Conservation (phyloP, 1,140 invertebrate species). For the Whitmania pigra region DNA sequence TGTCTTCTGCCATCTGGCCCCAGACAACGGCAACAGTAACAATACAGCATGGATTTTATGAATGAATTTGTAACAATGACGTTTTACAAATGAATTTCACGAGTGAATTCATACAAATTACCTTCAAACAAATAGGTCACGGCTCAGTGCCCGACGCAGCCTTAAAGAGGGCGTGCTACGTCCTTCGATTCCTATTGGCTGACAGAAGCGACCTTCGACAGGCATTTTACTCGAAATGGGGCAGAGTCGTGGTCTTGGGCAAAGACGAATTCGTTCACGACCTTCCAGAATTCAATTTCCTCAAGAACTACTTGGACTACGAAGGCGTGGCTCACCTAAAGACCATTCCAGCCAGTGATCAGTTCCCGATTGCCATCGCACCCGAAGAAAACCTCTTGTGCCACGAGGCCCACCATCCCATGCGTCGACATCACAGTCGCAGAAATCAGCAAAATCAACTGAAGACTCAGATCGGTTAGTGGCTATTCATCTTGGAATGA, state of each 20-base stretch:
- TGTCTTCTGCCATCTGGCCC: not conserved
- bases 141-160: conserved; percentile 28
- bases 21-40: not conserved
- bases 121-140: conserved; percentile 17
- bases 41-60: not conserved
- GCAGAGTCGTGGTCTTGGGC: conserved; percentile 30
- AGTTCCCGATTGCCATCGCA: conserved; percentile 29
- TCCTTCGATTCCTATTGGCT: conserved; percentile 32
- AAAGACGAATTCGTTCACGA: conserved; percentile 23
- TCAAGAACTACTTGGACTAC: conserved; percentile 25
- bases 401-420: conserved; percentile 21
- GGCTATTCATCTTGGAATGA: no score
- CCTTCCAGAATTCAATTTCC: conserved; percentile 30
- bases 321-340: conserved; percentile 21
- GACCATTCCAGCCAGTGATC: conserved; percentile 25
- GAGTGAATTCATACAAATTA: not conserved
- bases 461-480: not conserved
- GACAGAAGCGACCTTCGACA: conserved; percentile 28
- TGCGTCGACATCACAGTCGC: not conserved
- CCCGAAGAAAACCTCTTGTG: conserved; percentile 32
- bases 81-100: not conserved
- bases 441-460: not conserved
- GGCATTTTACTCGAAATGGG: conserved; percentile 29
- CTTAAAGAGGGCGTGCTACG: conserved; percentile 32
- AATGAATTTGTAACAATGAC: conserved; percentile 6